These are phyloP conservation scores for Leptura quadrifasciata DNA, from an alignment of 2,888 invertebrate genomes.

Conservation along the genomic window DNA sequence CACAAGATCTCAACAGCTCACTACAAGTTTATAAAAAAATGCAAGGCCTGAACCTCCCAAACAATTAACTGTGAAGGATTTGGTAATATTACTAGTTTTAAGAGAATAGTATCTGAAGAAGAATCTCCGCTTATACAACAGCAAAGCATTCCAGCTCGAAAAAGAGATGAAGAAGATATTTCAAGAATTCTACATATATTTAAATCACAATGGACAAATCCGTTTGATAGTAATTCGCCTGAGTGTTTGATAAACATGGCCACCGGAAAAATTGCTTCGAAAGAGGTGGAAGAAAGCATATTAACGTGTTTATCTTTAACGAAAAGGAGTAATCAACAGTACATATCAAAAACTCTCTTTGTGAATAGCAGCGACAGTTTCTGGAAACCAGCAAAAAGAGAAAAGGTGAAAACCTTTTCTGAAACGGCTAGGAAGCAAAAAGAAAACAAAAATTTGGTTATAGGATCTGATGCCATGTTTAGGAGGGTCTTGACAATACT, in stretches of 20 bases:
- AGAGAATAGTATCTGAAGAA: not conserved
- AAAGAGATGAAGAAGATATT: not conserved
- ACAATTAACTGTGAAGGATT: not conserved
- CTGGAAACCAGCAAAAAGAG: not conserved
- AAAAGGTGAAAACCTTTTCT: slow-evolving; percentile 11
- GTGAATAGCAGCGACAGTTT: not conserved
- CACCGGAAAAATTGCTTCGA: slow-evolving; percentile 7
- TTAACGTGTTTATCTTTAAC: not conserved
- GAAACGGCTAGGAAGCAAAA: not conserved
- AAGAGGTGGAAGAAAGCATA: not conserved
- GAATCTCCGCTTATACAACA: not conserved
- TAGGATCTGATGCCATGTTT: slow-evolving; percentile 1
- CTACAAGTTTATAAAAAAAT: not conserved
- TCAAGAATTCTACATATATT: not conserved
- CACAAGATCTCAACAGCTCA: not conserved
- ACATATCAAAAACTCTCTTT: not conserved
- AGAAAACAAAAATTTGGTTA: not conserved
- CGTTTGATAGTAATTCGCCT: slow-evolving; percentile 5
- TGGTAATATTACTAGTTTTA: slow-evolving; percentile 2
- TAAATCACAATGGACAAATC: slow-evolving; percentile 9
- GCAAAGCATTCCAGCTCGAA: not conserved
- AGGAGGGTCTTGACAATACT: not conserved
- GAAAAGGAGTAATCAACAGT: not conserved
- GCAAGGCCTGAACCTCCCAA: not conserved
- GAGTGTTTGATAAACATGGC: not conserved